phyloP scores from a whole-genome alignment of 1,140 invertebrate species.

The Vanessa tameamea region DNA sequence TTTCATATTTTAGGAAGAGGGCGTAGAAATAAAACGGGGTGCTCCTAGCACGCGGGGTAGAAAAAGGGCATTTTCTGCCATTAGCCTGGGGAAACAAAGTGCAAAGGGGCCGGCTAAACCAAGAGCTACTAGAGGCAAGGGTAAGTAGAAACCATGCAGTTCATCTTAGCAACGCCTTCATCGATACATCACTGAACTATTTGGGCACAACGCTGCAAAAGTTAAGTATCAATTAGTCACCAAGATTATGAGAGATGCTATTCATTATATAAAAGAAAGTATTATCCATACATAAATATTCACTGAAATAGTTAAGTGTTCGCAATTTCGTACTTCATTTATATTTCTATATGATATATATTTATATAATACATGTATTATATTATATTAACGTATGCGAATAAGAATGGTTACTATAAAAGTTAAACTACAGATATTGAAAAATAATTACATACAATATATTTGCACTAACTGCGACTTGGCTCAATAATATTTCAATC shows the following conservation, averaged over 20 bases:
- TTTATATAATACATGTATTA: too few species aligned
- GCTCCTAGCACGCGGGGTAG: constrained; percentile 55
- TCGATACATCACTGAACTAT: not conserved
- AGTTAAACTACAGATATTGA: constrained; percentile 1
- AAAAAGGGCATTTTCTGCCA: constrained; percentile 62
- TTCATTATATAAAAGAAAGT: not conserved
- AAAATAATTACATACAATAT: not conserved
- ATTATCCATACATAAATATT: not conserved
- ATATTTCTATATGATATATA: too few species aligned
- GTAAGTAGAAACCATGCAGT: constrained; percentile 35
- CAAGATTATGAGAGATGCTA: not conserved
- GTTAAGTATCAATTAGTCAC: not conserved
- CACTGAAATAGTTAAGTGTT: not conserved
- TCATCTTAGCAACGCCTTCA: not conserved
- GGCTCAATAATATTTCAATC: not conserved
- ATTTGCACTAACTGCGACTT: not conserved
- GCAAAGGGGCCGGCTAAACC: constrained; percentile 48
- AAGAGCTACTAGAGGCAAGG: constrained; percentile 50
- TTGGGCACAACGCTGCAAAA: not conserved
- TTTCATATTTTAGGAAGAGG: constrained; percentile 44
- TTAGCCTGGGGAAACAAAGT: constrained; percentile 48
- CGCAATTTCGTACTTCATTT: not conserved
- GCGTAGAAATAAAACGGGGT: constrained; percentile 36
- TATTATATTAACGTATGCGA: too few species aligned
- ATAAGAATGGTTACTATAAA: not conserved